Conservation (phyloP, 2,888 invertebrate genomes). For the Eledona agricola region DNA sequence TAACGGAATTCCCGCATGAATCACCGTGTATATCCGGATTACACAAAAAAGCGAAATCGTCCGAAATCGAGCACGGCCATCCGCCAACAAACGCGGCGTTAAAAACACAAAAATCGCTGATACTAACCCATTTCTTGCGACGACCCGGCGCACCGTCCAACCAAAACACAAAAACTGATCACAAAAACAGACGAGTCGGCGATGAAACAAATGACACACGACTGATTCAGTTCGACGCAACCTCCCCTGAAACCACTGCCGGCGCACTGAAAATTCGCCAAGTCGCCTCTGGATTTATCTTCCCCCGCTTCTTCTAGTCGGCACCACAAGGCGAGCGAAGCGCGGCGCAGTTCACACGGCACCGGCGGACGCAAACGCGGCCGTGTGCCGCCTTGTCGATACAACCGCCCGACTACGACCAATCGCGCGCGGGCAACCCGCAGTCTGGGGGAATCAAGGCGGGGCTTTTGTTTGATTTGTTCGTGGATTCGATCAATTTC, state of each 20-base stretch:
- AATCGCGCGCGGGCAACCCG: slow-evolving; percentile 11
- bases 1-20: slow-evolving; percentile 14
- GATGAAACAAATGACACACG: slow-evolving; percentile 16
- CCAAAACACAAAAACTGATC: slow-evolving; percentile 5
- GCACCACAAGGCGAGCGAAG: background rate
- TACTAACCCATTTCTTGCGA: slow-evolving; percentile 12
- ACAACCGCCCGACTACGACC: slow-evolving; percentile 6
- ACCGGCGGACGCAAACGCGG: background rate
- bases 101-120: background rate
- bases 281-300: slow-evolving; percentile 13
- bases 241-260: slow-evolving; percentile 14
- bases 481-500: slow-evolving; percentile 17
- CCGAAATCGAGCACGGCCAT: background rate
- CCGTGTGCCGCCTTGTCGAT: slow-evolving; percentile 8
- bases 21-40: slow-evolving; percentile 11
- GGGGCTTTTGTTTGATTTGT: slow-evolving; percentile 27
- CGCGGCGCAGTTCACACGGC: background rate
- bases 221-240: slow-evolving; percentile 3
- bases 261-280: slow-evolving; percentile 25
- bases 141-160: slow-evolving; percentile 1
- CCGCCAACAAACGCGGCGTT: background rate
- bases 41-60: background rate
- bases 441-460: slow-evolving; percentile 1
- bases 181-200: slow-evolving; percentile 15
- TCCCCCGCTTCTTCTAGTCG: slow-evolving; percentile 17